Percentiles rank a stretch among this genome's conserved stretches.
Evolutionary conservation across 2,113 vertebrate genomes (phyloP).

Genomic region (Anguilla rostrata): DNA sequence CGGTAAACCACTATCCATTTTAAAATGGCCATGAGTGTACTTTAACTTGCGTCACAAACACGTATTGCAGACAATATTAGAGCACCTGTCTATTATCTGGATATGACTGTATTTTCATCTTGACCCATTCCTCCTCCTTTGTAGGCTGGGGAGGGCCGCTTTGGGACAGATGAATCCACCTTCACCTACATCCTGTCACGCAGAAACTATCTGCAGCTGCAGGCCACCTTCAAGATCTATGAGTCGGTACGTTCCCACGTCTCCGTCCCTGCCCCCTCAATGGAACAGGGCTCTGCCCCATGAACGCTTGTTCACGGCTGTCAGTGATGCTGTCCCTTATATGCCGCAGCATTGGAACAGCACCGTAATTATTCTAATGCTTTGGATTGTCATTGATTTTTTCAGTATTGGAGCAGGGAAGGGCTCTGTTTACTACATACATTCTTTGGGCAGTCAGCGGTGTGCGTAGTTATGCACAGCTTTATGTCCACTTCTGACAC

Average conservation of each 20-base stretch:
- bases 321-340: neutral
- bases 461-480: neutral
- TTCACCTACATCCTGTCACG: conserved; percentile 69
- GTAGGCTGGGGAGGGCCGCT: conserved; percentile 69
- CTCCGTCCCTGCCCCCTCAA: no score
- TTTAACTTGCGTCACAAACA: neutral
- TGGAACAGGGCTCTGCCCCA: neutral
- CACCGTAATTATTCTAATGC: neutral
- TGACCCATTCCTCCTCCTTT: neutral
- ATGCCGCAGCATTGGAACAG: neutral
- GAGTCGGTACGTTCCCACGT: conserved; percentile 61
- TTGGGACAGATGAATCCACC: conserved; percentile 77
- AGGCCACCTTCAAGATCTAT: conserved; percentile 73
- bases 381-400: neutral
- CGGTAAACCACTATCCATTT: neutral
- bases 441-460: neutral
- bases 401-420: neutral
- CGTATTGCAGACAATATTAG: neutral
- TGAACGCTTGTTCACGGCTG: neutral
- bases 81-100: neutral
- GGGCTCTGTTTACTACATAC: neutral
- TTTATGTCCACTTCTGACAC: neutral
- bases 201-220: conserved; percentile 76
- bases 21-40: neutral
- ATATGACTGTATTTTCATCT: neutral